Conservation (phyloP, 2,113 vertebrate species). For the Microcebus jonahi region DNA sequence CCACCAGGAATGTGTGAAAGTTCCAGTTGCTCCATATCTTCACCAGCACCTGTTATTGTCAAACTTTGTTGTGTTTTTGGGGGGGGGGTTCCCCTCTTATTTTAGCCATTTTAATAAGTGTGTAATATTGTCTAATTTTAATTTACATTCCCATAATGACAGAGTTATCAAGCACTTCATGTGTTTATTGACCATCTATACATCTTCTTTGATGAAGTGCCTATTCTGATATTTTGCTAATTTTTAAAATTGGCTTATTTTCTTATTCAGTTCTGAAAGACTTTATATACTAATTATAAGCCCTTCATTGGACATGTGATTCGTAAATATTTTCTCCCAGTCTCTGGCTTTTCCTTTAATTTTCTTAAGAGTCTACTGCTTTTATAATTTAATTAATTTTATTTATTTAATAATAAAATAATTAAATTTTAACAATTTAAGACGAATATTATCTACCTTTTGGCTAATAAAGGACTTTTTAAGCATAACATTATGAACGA, state of each 20-base stretch:
- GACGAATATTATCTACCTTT: neutral
- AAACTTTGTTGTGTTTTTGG: neutral
- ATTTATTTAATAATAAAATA: neutral
- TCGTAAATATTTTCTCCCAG: neutral
- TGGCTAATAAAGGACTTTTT: neutral
- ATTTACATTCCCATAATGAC: neutral
- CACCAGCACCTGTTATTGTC: neutral
- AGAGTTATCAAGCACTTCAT: neutral
- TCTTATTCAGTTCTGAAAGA: neutral
- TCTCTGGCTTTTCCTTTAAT: neutral
- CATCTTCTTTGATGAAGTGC: neutral
- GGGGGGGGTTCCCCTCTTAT: too few species aligned
- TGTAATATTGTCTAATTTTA: neutral
- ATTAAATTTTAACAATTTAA: neutral
- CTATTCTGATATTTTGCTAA: neutral
- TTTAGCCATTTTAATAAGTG: neutral
- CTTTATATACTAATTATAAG: neutral
- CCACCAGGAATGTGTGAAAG: neutral
- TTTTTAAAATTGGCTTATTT: neutral
- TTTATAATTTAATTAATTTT: constrained; percentile 7
- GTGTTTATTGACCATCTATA: neutral
- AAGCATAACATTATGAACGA: neutral
- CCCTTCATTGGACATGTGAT: neutral
- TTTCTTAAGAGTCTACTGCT: neutral
- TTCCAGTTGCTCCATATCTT: neutral